Conservation (phyloP, 2,797 vertebrate species). For the Pteronotus mesoamericanus region DNA sequence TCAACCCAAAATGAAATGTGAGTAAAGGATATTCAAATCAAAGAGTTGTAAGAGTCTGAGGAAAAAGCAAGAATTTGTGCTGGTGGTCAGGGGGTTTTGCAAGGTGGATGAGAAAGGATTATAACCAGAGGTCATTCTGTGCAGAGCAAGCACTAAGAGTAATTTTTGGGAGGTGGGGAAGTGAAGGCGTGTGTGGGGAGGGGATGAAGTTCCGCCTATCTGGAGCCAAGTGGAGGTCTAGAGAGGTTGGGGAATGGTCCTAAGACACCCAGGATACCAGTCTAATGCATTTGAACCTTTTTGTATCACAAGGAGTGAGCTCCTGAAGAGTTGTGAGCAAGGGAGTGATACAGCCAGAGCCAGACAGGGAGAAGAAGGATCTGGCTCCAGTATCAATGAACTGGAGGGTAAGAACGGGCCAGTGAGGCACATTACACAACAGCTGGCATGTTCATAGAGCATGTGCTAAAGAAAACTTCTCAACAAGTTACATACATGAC, state of each 20-base stretch:
- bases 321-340: not conserved
- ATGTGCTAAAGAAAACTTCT: not conserved
- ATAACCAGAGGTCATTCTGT: not conserved
- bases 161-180: not conserved
- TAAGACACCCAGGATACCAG: not conserved
- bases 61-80: not conserved
- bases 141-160: not conserved
- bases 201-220: not conserved
- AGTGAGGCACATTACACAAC: not conserved
- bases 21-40: not conserved
- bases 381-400: not conserved
- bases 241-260: not conserved
- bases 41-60: not conserved
- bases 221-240: not conserved
- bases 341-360: not conserved
- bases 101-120: not conserved
- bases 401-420: not conserved
- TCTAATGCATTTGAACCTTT: not conserved
- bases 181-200: not conserved
- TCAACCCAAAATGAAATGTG: not conserved
- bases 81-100: not conserved
- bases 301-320: not conserved
- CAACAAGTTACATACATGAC: not conserved
- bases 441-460: not conserved
- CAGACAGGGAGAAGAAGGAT: not conserved